Percentiles rank a stretch among this genome's conserved stretches.
These are phyloP conservation scores for Mesocricetus auratus DNA, from an alignment of 2,113 vertebrate species.

Conservation along the genomic window DNA sequence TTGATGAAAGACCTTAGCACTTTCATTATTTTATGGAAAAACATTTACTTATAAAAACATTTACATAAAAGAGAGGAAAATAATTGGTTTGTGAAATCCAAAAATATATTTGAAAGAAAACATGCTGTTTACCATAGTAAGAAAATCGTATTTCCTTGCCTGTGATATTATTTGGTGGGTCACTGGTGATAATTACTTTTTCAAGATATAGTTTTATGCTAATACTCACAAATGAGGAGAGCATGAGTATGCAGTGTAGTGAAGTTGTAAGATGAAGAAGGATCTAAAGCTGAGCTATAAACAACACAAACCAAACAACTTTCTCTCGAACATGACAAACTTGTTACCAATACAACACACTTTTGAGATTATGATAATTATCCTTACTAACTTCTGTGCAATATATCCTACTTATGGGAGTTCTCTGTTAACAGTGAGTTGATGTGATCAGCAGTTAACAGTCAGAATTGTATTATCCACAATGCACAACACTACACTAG, in stretches of 20 bases:
- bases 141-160: conserved; percentile 42
- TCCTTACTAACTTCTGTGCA: neutral
- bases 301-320: neutral
- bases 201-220: neutral
- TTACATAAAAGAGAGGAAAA: conserved; percentile 20
- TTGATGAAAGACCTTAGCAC: neutral
- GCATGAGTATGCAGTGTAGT: neutral
- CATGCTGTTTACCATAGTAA: neutral
- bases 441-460: neutral
- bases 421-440: neutral
- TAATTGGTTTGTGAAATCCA: neutral
- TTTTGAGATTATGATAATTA: conserved; percentile 7
- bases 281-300: conserved; percentile 18
- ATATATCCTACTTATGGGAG: neutral
- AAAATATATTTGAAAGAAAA: conserved; percentile 43
- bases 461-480: neutral
- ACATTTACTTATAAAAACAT: neutral
- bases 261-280: neutral
- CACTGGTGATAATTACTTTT: conserved; percentile 20
- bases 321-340: conserved; percentile 5
- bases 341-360: neutral
- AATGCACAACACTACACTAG: neutral
- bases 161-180: neutral
- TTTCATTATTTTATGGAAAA: neutral
- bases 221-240: neutral